Evolutionary conservation across 2,113 vertebrate species (phyloP).

Genomic region (Danionella cerebrum): DNA sequence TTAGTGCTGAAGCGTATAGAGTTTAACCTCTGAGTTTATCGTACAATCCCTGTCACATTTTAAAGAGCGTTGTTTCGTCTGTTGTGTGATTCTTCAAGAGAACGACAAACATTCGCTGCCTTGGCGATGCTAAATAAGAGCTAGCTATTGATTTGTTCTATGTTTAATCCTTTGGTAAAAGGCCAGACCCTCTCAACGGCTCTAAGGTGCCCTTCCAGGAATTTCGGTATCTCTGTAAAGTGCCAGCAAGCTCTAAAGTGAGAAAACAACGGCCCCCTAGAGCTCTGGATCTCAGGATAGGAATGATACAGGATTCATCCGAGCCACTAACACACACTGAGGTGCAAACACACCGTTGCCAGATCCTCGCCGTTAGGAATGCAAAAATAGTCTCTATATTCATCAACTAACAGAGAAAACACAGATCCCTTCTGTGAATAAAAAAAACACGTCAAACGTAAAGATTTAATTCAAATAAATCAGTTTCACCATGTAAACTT

Average conservation of each 20-base stretch:
- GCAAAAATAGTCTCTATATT: conserved; percentile 30
- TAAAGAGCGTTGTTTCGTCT: neutral
- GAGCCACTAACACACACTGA: conserved; percentile 9
- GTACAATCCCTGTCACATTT: conserved; percentile 41
- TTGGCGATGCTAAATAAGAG: neutral
- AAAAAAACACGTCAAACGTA: neutral
- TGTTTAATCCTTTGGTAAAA: conserved; percentile 54
- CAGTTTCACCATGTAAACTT: neutral
- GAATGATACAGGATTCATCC: conserved; percentile 25
- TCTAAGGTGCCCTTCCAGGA: conserved; percentile 31
- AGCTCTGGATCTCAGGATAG: conserved; percentile 7
- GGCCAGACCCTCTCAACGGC: conserved; percentile 15
- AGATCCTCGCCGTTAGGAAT: neutral
- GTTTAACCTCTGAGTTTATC: conserved; percentile 28
- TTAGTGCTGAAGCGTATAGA: conserved; percentile 33
- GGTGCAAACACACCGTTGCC: conserved; percentile 1
- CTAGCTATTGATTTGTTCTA: conserved; percentile 24
- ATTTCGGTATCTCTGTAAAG: conserved; percentile 50
- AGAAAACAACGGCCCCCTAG: conserved; percentile 40
- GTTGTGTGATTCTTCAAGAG: neutral
- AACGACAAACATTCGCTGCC: neutral
- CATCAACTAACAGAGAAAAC: neutral
- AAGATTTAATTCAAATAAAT: neutral
- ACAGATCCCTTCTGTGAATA: neutral
- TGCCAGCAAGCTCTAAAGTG: conserved; percentile 53